These are phyloP conservation scores for Neria commutata DNA, from an alignment of 2,888 invertebrate genomes.

Conservation along the genomic window DNA sequence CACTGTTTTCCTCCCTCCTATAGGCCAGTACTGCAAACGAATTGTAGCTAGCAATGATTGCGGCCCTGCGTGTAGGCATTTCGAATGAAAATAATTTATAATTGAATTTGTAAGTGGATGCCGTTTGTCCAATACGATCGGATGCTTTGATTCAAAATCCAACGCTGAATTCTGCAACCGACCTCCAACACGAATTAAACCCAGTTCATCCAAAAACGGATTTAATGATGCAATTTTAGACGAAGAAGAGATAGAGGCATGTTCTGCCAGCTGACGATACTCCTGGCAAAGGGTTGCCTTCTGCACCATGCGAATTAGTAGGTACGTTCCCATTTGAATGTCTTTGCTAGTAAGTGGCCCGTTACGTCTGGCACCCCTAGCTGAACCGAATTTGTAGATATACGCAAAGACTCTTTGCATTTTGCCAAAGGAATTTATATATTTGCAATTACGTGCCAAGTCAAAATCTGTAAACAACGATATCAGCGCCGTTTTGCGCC, in stretches of 20 bases:
- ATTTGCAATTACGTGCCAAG: slow-evolving; percentile 8
- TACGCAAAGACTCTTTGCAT: slow-evolving; percentile 22
- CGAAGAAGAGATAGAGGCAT: neutral
- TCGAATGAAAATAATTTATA: slow-evolving; percentile 3
- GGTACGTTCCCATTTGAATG: slow-evolving; percentile 10
- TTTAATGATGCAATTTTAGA: neutral
- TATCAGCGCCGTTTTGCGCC: neutral
- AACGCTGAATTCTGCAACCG: slow-evolving; percentile 1
- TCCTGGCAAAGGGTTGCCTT: too few relatives aligned
- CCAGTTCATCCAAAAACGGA: slow-evolving; percentile 5
- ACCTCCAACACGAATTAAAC: neutral
- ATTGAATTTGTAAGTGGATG: neutral
- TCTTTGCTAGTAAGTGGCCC: slow-evolving; percentile 6
- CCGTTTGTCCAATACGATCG: slow-evolving; percentile 4
- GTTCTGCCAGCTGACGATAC: slow-evolving; percentile 4
- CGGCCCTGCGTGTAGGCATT: neutral
- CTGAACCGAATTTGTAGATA: slow-evolving; percentile 9
- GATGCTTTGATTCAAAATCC: neutral
- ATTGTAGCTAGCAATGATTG: slow-evolving; percentile 1
- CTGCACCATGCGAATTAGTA: slow-evolving; percentile 19
- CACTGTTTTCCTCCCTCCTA: slow-evolving; percentile 1
- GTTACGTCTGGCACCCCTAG: neutral
- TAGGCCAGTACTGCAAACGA: slow-evolving; percentile 9
- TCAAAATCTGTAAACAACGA: neutral
- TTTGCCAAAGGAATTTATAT: slow-evolving; percentile 16